These are phyloP conservation scores for Choristoneura rosaceana DNA, from an alignment of 2,888 invertebrate genomes.

Conservation along the genomic window DNA sequence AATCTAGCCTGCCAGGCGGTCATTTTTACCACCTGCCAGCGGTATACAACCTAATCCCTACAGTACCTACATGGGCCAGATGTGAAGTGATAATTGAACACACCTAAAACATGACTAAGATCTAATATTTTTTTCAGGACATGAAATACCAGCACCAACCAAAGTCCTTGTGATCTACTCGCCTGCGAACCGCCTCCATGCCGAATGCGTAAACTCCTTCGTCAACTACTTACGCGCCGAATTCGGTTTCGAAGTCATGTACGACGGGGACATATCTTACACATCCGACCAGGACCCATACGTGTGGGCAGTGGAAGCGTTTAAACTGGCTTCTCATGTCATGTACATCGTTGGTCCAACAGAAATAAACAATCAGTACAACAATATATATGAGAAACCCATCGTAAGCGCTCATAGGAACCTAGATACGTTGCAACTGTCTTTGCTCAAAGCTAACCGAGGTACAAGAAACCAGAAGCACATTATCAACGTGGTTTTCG, in stretches of 20 bases:
- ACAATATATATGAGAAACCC: constrained; percentile 75
- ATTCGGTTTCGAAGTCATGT: constrained; percentile 73
- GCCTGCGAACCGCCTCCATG: constrained; percentile 69
- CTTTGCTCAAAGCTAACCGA: constrained; percentile 60
- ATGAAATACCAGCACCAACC: constrained; percentile 70
- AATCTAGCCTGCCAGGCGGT: no score
- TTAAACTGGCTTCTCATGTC: constrained; percentile 65
- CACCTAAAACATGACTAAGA: no score
- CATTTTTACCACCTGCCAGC: no score
- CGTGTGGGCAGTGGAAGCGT: constrained; percentile 73
- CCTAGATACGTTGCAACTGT: constrained; percentile 65
- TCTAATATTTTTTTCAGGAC: constrained; percentile 52
- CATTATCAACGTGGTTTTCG: constrained; percentile 71
- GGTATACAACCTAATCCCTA: no score
- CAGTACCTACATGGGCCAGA: no score
- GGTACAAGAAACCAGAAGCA: constrained; percentile 59
- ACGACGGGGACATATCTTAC: constrained; percentile 69
- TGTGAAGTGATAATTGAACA: no score
- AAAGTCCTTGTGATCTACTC: constrained; percentile 76
- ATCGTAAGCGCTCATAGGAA: constrained; percentile 68
- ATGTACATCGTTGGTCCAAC: constrained; percentile 74
- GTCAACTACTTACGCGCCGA: constrained; percentile 70
- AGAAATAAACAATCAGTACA: constrained; percentile 63
- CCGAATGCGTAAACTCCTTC: constrained; percentile 72
- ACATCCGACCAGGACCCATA: constrained; percentile 72